Conservation (phyloP, 2,888 invertebrate species). For the Bombyx huttoni region DNA sequence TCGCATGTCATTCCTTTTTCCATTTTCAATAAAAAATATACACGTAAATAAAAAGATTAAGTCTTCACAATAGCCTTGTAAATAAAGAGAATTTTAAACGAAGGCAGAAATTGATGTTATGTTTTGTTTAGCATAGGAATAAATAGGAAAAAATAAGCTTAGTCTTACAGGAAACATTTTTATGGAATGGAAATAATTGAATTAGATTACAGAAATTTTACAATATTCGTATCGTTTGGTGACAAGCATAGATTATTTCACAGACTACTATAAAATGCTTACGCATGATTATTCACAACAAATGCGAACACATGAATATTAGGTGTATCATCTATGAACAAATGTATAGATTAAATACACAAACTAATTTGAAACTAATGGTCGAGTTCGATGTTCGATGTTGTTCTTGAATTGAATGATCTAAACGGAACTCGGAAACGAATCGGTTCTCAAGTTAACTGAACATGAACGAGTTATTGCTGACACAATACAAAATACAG, state of each 20-base stretch:
- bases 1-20: constrained; percentile 65
- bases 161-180: constrained; percentile 43
- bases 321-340: too few species aligned
- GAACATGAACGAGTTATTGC: too few species aligned
- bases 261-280: constrained; percentile 11
- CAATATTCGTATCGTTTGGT: constrained; percentile 57
- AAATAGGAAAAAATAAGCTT: constrained; percentile 16
- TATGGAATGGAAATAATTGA: constrained; percentile 43
- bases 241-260: constrained; percentile 63
- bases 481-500: too few species aligned
- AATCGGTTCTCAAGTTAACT: too few species aligned
- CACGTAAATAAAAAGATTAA: constrained; percentile 16
- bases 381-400: too few species aligned
- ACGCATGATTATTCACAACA: too few species aligned
- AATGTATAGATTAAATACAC: too few species aligned
- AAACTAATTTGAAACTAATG: too few species aligned
- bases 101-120: constrained; percentile 19
- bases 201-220: constrained; percentile 64
- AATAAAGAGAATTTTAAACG: constrained; percentile 44
- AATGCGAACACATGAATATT: too few species aligned
- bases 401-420: too few species aligned
- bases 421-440: too few species aligned
- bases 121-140: constrained; percentile 17
- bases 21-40: constrained; percentile 33
- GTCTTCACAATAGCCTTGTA: constrained; percentile 36